A percentile compares a stretch with the other conserved stretches of the same genome.
These are phyloP conservation scores for Kryptolebias ocellatus DNA, from an alignment of 2,797 vertebrate genomes.

Conservation along the genomic window DNA sequence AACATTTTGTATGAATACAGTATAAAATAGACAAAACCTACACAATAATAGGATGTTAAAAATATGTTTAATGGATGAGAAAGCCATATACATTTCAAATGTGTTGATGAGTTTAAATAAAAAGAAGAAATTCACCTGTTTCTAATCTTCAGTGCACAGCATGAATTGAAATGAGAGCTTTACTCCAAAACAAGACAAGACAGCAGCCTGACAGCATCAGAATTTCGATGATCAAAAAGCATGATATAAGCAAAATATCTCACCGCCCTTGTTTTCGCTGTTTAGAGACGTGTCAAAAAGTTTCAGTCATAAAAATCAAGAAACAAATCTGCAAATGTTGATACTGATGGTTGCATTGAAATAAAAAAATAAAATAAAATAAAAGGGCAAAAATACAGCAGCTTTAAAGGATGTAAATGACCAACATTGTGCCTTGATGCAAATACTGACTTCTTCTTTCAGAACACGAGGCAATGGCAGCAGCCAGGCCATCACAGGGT, in stretches of 20 bases:
- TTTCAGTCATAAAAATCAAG: background rate
- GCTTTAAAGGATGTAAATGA: background rate
- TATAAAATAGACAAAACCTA: no score
- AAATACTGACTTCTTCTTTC: background rate
- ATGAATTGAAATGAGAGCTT: background rate
- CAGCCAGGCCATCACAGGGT: background rate
- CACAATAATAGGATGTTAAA: no score
- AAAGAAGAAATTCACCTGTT: background rate
- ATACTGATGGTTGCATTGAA: background rate
- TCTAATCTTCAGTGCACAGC: background rate
- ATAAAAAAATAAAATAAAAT: background rate
- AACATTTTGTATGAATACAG: background rate
- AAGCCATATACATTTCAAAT: no score
- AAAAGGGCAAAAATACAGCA: background rate
- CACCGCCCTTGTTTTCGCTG: background rate
- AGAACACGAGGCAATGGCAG: background rate
- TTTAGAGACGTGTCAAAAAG: slow-evolving; percentile 3
- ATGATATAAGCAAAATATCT: background rate
- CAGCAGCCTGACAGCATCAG: background rate
- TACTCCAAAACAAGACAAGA: slow-evolving; percentile 6
- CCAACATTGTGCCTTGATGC: background rate
- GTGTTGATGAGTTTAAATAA: background rate
- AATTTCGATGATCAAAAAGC: background rate
- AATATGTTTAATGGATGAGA: no score
- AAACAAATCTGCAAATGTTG: background rate